Base-by-base conservation (phyloP, 2,888 invertebrate species). In the Amphipyra tragopoginis region DNA sequence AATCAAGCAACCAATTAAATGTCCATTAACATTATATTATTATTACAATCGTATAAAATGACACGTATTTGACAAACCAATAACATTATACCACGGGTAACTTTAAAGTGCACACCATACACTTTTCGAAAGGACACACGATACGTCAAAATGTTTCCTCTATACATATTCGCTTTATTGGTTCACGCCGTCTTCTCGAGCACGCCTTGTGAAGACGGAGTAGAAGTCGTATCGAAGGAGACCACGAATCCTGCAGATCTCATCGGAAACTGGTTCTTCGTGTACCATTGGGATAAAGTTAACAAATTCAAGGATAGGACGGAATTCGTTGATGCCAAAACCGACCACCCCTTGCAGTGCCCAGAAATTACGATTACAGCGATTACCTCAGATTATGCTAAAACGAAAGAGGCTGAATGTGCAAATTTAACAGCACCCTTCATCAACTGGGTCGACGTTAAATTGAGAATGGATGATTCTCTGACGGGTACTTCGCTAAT, bases 241-340 rank as follows among this genome's bases (percentile, higher is more conserved):
- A 59, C 62, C 8, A 50, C 52, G 2, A 58, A 56, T 7, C 36
- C 59, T 21, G n/a, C 39, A 48, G 55, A 63, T 1, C 15, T 77
- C 3, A 49, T 65, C 11, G 76, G 77, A 8, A 66, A 65, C 14
- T 76, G 77, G 76, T 54, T 42, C 0, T 76, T 64, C 34, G 60
- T 74, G 0, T 76, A 74, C 44, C 71, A 65, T 21, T 76, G 77
- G 77, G 71, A 65, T 8, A 70, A n/a, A n/a, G 5, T 51, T 0
- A 66, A 57, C 29, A 40, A 57, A 39, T 64, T 64, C 39, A 9
- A 54, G 0, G 7, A 7, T 1, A 59, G n/a, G n/a, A n/a, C n/a
- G n/a, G n/a, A 75, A 57, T 57, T 67, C 14, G 5, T 38, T 7
- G 0, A 49, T 5, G 42, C 44, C 7, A 15, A 26, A 0, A 9